Evolutionary conservation across 2,797 vertebrate species (phyloP).

Genomic region (Danio kyathit): DNA sequence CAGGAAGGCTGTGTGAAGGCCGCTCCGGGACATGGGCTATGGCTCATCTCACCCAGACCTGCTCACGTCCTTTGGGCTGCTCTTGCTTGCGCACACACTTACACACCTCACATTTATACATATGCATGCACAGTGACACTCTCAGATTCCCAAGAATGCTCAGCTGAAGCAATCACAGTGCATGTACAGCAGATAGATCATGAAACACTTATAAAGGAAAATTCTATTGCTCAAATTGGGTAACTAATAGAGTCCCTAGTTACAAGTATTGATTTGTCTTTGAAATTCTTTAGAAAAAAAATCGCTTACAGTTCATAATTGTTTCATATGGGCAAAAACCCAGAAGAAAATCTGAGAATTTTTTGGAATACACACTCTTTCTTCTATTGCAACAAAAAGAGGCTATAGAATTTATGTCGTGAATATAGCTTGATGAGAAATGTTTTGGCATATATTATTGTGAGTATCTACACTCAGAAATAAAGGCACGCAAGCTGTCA

Average conservation of each 20-base stretch:
- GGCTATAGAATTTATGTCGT: no score
- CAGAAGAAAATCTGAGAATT: not conserved
- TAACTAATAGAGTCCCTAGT: not conserved
- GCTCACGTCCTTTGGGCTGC: slow-evolving; percentile 44
- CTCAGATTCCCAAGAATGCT: slow-evolving; percentile 39
- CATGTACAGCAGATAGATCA: slow-evolving; percentile 11
- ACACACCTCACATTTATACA: slow-evolving; percentile 31
- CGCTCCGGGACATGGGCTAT: slow-evolving; percentile 73
- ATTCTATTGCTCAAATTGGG: not conserved
- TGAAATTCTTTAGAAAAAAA: not conserved
- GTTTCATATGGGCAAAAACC: not conserved
- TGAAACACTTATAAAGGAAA: slow-evolving; percentile 18
- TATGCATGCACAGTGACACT: slow-evolving; percentile 32
- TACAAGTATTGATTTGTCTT: not conserved
- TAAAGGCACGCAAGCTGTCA: no score
- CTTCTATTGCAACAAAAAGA: not conserved
- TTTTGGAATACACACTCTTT: not conserved
- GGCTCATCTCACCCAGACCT: slow-evolving; percentile 72
- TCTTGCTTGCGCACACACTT: slow-evolving; percentile 43
- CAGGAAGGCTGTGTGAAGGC: slow-evolving; percentile 71
- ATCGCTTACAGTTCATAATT: not conserved
- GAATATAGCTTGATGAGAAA: not conserved
- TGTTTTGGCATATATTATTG: not conserved
- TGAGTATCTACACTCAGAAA: not conserved
- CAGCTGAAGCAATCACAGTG: slow-evolving; percentile 1